Evolutionary conservation across 2,797 vertebrate species (phyloP), one percentile per base, ranked within the genome.

Genomic region (Moxostoma hubbsi): DNA sequence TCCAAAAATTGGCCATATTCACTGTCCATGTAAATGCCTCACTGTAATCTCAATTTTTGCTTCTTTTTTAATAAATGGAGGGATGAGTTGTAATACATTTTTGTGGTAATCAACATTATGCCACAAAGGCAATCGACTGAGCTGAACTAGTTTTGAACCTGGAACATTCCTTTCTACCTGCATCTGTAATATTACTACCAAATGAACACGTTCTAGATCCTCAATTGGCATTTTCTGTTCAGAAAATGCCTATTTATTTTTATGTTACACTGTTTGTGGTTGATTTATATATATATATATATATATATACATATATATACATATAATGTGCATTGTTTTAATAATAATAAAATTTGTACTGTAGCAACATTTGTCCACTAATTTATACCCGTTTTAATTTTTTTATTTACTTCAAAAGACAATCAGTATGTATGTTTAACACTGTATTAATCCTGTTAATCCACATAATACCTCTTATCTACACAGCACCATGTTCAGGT

Each of bases 181-280:
- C 18, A 51, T 77, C 46, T 68, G 64, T 59, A 62, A 46, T 61
- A 61, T 62, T 18, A 53, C 9, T 8, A 36, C 7, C 18, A 36
- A 15, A 10, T 15, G 53, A 76, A 67, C 46, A 51, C 18, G 47
- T 62, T 51, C 6, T 62, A 51, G 58, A 50, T 67, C 7, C 51
- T 16, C 66, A 53, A 24, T 24, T 75, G 15, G 2, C 12, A 11
- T 55, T 16, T 50, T 75, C 18, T 76, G 69, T 36, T 36, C 4
- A 36, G 36, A 36, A 36, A 36, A 36, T 36, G 36, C 3, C 36
- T 36, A 36, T 36, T 36, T 36, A 36, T 36, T 36, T 36, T 36
- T 77, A 45, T 53, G 47, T 78, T 78, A 67, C 76, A 78, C 36
- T 78, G 36, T 77, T 63, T 77, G 57, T 77, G 66, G 66, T 77